phyloP scores from a whole-genome alignment of 2,797 vertebrate genomes.

The Crypturellus tataupa region DNA sequence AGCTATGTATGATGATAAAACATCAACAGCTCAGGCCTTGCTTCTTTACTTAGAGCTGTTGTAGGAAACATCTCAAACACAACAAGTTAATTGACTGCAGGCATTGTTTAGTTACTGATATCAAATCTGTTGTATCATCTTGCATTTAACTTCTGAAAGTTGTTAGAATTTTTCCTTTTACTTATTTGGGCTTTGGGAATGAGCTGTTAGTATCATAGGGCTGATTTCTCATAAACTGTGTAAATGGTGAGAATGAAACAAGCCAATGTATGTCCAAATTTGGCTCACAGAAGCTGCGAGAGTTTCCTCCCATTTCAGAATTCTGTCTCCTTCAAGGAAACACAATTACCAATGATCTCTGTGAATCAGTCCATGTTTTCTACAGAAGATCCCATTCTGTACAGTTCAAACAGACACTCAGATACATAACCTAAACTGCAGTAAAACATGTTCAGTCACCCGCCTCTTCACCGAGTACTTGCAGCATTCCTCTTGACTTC shows the following conservation, averaged over 20 bases:
- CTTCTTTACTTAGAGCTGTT: neutral
- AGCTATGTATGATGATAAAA: neutral
- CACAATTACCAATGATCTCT: neutral
- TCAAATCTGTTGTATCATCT: conserved; percentile 9
- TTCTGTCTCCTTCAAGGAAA: conserved; percentile 6
- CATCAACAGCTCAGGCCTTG: neutral
- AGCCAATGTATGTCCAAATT: neutral
- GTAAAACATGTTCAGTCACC: neutral
- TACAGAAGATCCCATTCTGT: conserved; percentile 5
- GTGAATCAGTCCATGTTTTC: neutral
- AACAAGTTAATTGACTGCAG: conserved; percentile 12
- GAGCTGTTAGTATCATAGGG: neutral
- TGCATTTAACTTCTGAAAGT: neutral
- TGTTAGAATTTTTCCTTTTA: neutral
- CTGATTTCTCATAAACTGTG: neutral
- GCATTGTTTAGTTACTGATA: neutral
- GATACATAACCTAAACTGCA: neutral
- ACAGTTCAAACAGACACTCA: neutral
- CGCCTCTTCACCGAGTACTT: neutral
- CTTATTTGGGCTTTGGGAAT: neutral
- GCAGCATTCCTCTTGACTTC: neutral
- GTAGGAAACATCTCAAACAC: neutral
- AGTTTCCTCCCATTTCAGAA: neutral
- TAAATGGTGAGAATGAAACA: neutral
- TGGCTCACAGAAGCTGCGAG: neutral